phyloP scores from a whole-genome alignment of 2,888 invertebrate genomes.

The Lamellibrachia columna region DNA sequence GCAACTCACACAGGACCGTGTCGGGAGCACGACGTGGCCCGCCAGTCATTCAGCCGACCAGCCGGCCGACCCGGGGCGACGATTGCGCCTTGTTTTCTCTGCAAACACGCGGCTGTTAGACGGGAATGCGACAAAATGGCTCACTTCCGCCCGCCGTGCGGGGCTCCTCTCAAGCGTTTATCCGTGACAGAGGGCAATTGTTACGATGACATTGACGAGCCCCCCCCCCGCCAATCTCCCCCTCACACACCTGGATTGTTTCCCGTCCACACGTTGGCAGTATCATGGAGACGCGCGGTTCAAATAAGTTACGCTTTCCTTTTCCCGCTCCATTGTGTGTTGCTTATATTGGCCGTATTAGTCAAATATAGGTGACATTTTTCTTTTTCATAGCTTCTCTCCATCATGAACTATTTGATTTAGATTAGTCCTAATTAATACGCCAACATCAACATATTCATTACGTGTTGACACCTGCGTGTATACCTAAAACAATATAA shows the following conservation, averaged over 20 bases:
- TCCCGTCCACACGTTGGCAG: neutral
- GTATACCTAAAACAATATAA: neutral
- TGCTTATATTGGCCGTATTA: neutral
- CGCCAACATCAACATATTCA: neutral
- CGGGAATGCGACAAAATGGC: slow-evolving; percentile 5
- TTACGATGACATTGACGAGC: neutral
- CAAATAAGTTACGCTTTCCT: neutral
- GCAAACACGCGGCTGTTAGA: neutral
- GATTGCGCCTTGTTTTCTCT: neutral
- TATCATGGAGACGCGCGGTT: neutral
- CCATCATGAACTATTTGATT: too few species aligned
- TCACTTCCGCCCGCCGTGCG: neutral
- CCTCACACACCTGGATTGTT: neutral
- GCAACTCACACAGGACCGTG: neutral
- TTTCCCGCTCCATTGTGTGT: neutral
- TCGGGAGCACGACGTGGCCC: neutral
- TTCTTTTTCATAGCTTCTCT: neutral
- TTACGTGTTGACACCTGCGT: neutral
- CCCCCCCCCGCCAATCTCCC: neutral
- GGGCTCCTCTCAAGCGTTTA: neutral
- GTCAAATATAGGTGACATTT: neutral
- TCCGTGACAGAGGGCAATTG: neutral
- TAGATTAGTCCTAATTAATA: neutral
- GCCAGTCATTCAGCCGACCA: neutral
- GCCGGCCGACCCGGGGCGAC: neutral